Evolutionary conservation across 2,888 invertebrate genomes (phyloP).

Genomic region (Ecdyonurus torrentis): DNA sequence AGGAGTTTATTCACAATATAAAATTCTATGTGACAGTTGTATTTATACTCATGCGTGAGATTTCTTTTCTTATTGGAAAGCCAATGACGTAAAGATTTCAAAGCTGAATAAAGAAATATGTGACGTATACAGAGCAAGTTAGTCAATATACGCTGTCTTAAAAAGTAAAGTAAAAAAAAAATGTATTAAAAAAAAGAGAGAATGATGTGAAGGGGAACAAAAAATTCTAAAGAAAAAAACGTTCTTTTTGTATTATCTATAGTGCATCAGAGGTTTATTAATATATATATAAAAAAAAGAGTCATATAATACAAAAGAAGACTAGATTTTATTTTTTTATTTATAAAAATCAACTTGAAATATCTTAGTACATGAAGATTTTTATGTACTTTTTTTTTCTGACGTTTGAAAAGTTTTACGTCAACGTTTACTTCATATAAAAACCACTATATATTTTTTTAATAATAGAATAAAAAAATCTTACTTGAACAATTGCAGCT

Average conservation of each 20-base stretch:
- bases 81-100: neutral
- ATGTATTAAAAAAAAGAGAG: no score
- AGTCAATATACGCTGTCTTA: neutral
- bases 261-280: neutral
- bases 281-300: neutral
- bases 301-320: neutral
- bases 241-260: neutral
- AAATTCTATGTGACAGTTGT: neutral
- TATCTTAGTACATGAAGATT: neutral
- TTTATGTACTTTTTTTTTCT: neutral
- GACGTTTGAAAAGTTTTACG: neutral
- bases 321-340: neutral
- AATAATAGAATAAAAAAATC: neutral
- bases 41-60: neutral
- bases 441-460: neutral
- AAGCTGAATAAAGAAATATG: neutral
- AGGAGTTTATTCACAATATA: no score
- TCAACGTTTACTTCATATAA: neutral
- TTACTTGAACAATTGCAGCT: neutral
- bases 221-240: neutral
- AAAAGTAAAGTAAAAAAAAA: no score
- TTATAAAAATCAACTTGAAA: neutral
- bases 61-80: neutral
- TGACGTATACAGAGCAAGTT: neutral
- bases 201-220: neutral